Base-by-base conservation (phyloP, 2,797 vertebrate genomes). In the Clarias fuscus region DNA sequence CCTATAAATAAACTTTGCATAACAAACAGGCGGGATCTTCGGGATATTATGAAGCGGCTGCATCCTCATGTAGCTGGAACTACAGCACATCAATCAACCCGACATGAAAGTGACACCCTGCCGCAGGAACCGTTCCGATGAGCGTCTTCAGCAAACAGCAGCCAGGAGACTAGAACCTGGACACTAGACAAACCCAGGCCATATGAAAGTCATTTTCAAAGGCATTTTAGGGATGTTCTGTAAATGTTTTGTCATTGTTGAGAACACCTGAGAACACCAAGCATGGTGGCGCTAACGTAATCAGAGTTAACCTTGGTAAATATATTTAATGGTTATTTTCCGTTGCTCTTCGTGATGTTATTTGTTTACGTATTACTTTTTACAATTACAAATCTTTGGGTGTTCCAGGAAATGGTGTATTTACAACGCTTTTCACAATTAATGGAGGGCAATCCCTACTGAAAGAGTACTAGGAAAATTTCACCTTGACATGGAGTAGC, bases 1-100 rank as follows among this genome's bases (percentile, higher is more conserved):
- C 67, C 88, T 76, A 88, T 88, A 88, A 91, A 89, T 91, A 85
- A 65, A 86, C 72, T 83, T 27, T 79, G 85, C 70, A 83, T 88
- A 71, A 76, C 85, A 37, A 82, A 83, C 76, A 86, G 81, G 81
- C 48, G 84, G 75, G 82, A 24, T 48, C 68, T 86, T 86, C 64
- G 76, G 83, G 78, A 88, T 84, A 86, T 89, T 83, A 90, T 88
- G 58, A 86, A 86, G 62, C 56, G 83, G 67, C 61, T 33, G 40
- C 84, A 30, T 85, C 72, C 76, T 77, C 89, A 43, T 84, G 43
- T 7, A 86, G 84, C 84, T 88, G 73, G 67, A 87, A 76, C 56
- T n/a, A 59, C 78, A 86, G 65, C 22, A 33, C 78, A 86, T 88
- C 79, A 86, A 85, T 90, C 87, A 78, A 70, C 18, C 67, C 43